Evolutionary conservation across 2,113 vertebrate genomes (phyloP).

Genomic region (Ochotona curzoniae): DNA sequence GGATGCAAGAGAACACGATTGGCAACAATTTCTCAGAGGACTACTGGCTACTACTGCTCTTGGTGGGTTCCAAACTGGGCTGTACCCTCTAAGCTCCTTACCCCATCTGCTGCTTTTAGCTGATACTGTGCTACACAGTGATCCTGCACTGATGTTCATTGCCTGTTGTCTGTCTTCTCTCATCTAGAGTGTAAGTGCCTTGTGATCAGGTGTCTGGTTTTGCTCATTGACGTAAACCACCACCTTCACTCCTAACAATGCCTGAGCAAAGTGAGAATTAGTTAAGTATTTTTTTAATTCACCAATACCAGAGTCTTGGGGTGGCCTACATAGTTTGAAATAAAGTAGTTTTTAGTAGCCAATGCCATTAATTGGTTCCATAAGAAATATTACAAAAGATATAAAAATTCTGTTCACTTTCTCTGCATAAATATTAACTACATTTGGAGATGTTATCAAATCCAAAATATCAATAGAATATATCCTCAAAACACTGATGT

Average conservation of each 20-base stretch:
- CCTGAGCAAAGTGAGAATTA: not conserved
- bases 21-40: not conserved
- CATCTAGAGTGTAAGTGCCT: not conserved
- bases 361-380: not conserved
- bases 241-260: not conserved
- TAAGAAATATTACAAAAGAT: not conserved
- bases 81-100: not conserved
- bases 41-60: not conserved
- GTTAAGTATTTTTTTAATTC: not conserved
- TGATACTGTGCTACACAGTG: not conserved
- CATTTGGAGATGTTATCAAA: not conserved
- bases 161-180: not conserved
- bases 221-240: not conserved
- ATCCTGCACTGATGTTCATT: not conserved
- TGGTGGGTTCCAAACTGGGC: not conserved
- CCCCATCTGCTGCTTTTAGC: not conserved
- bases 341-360: not conserved
- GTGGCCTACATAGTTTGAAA: not conserved
- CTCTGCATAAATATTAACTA: not conserved
- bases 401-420: not conserved
- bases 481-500: not conserved
- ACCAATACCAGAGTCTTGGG: not conserved
- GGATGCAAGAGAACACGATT: fast-evolving
- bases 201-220: not conserved
- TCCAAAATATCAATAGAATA: not conserved